A percentile compares a stretch with the other conserved stretches of the same genome.
These are phyloP conservation scores for Ochotona curzoniae DNA, from an alignment of 2,113 vertebrate genomes.

Conservation along the genomic window DNA sequence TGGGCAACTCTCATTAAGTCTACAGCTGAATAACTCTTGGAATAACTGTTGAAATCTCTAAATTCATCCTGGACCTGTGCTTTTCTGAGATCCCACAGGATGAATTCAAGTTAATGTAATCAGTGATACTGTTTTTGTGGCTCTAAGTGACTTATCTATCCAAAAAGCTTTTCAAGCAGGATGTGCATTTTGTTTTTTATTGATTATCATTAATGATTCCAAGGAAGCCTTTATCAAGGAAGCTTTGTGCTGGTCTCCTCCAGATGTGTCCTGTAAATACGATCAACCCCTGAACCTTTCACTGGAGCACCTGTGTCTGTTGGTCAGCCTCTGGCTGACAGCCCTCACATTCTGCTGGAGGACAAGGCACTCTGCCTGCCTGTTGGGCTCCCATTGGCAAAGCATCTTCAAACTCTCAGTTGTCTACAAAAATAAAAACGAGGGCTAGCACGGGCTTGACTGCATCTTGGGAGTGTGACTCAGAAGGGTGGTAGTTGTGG, in stretches of 20 bases:
- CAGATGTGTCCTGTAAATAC: background rate
- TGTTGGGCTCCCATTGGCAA: slow-evolving; percentile 5
- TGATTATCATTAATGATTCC: background rate
- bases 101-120: background rate
- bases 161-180: background rate
- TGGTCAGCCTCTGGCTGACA: background rate
- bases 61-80: background rate
- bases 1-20: background rate
- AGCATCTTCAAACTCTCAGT: slow-evolving; percentile 35
- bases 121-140: background rate
- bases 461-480: slow-evolving; percentile 17
- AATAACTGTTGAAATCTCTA: background rate
- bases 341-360: background rate
- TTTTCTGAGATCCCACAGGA: background rate
- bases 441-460: background rate
- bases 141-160: background rate
- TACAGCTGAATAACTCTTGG: too few species aligned
- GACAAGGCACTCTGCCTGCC: background rate
- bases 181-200: background rate
- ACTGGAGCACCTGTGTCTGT: background rate
- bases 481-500: background rate
- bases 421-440: slow-evolving; percentile 28
- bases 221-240: background rate
- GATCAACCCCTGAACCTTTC: background rate
- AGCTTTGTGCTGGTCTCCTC: background rate